Percentiles rank a stretch among this genome's conserved stretches.
These are phyloP conservation scores for Probosciger aterrimus DNA, from an alignment of 2,113 vertebrate species.

Conservation along the genomic window DNA sequence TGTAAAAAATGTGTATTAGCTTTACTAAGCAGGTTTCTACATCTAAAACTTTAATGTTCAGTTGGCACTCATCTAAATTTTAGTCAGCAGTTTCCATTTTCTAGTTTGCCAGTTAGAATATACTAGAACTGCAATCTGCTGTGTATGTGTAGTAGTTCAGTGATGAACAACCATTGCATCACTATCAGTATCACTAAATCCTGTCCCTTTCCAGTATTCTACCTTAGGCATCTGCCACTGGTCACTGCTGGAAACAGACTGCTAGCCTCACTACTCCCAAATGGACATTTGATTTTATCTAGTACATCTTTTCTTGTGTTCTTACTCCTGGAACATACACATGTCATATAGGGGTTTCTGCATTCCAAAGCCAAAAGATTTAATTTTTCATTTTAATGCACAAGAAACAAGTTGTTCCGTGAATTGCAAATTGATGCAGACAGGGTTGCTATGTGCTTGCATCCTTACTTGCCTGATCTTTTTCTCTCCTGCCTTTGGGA, in stretches of 20 bases:
- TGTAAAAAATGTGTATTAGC: constrained; percentile 21
- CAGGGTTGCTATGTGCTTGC: background rate
- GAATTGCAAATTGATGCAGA: background rate
- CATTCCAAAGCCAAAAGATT: background rate
- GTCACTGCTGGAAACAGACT: background rate
- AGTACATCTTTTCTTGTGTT: background rate
- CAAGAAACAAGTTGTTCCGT: background rate
- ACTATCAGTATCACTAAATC: too few species aligned
- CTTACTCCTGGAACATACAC: background rate
- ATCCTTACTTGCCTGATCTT: background rate
- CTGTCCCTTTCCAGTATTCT: background rate
- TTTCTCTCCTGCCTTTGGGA: background rate
- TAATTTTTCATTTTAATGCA: background rate
- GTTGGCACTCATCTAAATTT: background rate
- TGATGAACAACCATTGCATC: background rate
- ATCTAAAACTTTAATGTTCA: background rate
- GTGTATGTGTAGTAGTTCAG: background rate
- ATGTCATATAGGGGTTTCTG: background rate
- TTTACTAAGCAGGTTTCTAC: background rate
- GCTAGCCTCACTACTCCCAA: background rate
- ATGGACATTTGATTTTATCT: background rate
- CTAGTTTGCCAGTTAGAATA: background rate
- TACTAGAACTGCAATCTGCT: background rate
- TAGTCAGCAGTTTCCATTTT: constrained; percentile 31
- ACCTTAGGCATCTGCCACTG: background rate